phyloP scores from a whole-genome alignment of 1,140 invertebrate genomes.

The Micrasema longulum region DNA sequence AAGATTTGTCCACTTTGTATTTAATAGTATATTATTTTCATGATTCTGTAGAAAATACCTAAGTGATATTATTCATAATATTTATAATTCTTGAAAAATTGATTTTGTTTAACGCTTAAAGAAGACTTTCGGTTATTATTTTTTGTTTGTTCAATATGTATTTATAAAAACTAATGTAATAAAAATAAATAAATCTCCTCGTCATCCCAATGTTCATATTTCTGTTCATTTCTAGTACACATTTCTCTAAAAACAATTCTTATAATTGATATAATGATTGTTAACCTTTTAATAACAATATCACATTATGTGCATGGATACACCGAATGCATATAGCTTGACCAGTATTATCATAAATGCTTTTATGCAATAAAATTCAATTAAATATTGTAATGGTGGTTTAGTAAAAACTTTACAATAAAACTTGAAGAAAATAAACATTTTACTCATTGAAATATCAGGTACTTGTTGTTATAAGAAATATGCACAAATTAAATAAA shows the following conservation, averaged over 20 bases:
- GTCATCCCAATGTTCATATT: too few species aligned
- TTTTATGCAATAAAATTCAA: constrained; percentile 21
- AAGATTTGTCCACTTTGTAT: constrained; percentile 32
- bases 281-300: constrained; percentile 4
- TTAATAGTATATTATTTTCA: constrained; percentile 10
- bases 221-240: too few species aligned
- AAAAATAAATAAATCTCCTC: too few species aligned
- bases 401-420: constrained; percentile 20
- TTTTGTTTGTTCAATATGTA: too few species aligned
- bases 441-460: constrained; percentile 44
- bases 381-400: constrained; percentile 11
- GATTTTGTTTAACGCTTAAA: background rate
- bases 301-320: background rate
- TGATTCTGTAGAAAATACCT: background rate
- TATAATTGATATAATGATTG: too few species aligned
- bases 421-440: constrained; percentile 21
- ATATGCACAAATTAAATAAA: constrained; percentile 54
- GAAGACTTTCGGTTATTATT: background rate
- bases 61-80: constrained; percentile 9
- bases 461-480: constrained; percentile 53
- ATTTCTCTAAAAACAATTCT: too few species aligned
- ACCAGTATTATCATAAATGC: constrained; percentile 31
- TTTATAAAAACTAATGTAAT: too few species aligned
- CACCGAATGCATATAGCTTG: background rate
- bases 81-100: background rate